These are phyloP conservation scores for Brachypodius melanocephalos DNA, from an alignment of 2,113 vertebrate species.

Conservation along the genomic window DNA sequence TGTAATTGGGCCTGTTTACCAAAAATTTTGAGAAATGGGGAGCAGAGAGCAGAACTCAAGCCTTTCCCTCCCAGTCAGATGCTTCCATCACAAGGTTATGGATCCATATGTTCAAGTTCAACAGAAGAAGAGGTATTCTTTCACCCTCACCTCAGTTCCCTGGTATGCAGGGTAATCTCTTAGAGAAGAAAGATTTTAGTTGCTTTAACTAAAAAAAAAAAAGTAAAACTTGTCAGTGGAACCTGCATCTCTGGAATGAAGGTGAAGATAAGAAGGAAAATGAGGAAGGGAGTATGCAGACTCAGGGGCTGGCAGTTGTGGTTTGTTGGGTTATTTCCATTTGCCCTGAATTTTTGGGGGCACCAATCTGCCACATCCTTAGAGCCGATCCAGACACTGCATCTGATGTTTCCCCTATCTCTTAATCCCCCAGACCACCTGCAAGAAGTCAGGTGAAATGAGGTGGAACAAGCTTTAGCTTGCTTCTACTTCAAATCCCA, in stretches of 20 bases:
- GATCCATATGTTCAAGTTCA: neutral
- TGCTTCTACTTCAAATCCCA: neutral
- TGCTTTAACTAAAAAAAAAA: neutral
- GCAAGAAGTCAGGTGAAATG: neutral
- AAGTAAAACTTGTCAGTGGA: neutral
- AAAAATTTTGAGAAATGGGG: neutral
- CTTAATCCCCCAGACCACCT: neutral
- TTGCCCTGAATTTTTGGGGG: neutral
- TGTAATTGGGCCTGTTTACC: neutral
- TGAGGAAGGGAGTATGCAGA: neutral
- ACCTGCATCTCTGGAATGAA: neutral
- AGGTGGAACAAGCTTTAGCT: neutral
- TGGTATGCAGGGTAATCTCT: neutral
- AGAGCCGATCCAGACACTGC: neutral
- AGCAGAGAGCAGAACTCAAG: neutral
- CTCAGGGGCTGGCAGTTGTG: neutral
- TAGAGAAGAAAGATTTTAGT: neutral
- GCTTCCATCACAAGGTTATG: neutral
- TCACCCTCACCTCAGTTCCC: neutral
- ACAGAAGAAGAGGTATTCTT: neutral
- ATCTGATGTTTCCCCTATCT: neutral
- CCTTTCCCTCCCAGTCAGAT: neutral
- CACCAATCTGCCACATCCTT: neutral
- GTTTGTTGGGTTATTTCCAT: neutral
- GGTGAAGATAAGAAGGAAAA: neutral